These are phyloP conservation scores for Atherix ibis DNA, from an alignment of 2,888 invertebrate species.

Conservation along the genomic window DNA sequence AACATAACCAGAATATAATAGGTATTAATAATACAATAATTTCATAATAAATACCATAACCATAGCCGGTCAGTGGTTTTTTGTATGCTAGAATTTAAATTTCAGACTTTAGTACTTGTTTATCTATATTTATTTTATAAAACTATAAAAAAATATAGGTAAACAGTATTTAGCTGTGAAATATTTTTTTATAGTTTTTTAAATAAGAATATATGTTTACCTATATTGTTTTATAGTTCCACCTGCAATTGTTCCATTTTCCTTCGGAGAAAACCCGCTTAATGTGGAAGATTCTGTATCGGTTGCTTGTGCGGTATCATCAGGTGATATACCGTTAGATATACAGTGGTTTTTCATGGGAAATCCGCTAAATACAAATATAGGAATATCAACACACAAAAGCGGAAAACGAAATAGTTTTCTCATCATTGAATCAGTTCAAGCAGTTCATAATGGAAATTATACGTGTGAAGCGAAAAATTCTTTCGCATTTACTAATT, in stretches of 20 bases:
- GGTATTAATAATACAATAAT: too few relatives aligned
- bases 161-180: too few relatives aligned
- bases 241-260: constrained; percentile 55
- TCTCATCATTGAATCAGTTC: constrained; percentile 40
- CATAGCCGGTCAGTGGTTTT: too few relatives aligned
- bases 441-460: constrained; percentile 42
- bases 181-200: too few relatives aligned
- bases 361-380: constrained; percentile 12
- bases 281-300: constrained; percentile 42
- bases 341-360: constrained; percentile 45
- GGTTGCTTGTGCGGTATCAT: constrained; percentile 45
- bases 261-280: constrained; percentile 48
- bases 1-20: too few relatives aligned
- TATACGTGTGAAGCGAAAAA: constrained; percentile 47
- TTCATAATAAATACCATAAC: too few relatives aligned
- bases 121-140: too few relatives aligned
- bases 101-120: too few relatives aligned
- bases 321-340: constrained; percentile 57
- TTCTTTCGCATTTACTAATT: constrained; percentile 41
- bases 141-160: too few relatives aligned
- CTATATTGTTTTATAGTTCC: constrained; percentile 44
- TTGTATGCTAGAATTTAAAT: too few relatives aligned
- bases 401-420: constrained; percentile 39
- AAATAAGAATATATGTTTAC: too few relatives aligned
- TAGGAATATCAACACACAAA: constrained; percentile 13